Conservation (phyloP, 2,113 vertebrate species). For the Poeciliopsis prolifica region DNA sequence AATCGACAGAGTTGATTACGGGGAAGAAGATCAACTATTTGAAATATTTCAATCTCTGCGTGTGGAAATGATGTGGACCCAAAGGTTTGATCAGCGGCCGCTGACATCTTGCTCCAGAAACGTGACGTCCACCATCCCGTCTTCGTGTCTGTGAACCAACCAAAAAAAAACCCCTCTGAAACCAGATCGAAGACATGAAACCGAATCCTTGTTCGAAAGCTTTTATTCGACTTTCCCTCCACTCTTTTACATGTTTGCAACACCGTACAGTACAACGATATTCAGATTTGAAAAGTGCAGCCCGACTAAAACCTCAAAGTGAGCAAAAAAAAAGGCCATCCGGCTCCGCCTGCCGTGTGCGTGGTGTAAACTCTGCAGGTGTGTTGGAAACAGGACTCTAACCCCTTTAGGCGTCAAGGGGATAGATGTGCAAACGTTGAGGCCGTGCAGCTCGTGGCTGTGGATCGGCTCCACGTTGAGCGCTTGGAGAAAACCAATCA, state of each 20-base stretch:
- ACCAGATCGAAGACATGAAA: not conserved
- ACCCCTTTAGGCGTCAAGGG: not conserved
- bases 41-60: not conserved
- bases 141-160: not conserved
- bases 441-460: not conserved
- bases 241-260: constrained; percentile 12
- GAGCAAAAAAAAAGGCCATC: constrained; percentile 11
- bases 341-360: constrained; percentile 30
- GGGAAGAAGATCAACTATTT: not conserved
- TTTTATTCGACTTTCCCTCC: constrained; percentile 51
- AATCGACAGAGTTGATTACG: not conserved
- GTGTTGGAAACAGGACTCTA: not conserved
- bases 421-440: constrained; percentile 22
- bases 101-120: too few relatives aligned
- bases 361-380: constrained; percentile 41
- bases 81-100: too few relatives aligned
- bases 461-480: not conserved
- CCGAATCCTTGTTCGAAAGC: not conserved
- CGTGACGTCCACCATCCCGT: too few relatives aligned
- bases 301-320: constrained; percentile 30
- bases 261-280: constrained; percentile 72
- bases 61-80: not conserved
- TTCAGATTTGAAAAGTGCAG: constrained; percentile 65
- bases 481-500: not conserved
- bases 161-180: not conserved